A percentile compares a stretch with the other conserved stretches of the same genome.
phyloP scores from a whole-genome alignment of 2,797 vertebrate genomes.

The Petrocephalus schoutedeni region DNA sequence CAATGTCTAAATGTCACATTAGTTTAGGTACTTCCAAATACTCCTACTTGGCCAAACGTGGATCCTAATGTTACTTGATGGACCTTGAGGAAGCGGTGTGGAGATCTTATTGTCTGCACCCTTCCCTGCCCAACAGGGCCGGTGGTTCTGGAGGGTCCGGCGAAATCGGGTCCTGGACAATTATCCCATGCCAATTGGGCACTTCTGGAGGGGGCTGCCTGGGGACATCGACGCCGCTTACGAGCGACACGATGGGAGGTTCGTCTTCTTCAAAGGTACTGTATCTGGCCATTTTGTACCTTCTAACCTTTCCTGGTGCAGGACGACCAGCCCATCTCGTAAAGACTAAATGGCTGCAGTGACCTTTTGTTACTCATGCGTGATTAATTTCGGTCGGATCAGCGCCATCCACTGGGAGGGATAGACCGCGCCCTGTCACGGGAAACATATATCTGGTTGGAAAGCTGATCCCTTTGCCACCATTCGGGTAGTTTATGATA shows the following conservation, averaged over 20 bases:
- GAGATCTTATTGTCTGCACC: neutral
- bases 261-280: conserved; percentile 94
- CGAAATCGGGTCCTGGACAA: conserved; percentile 91
- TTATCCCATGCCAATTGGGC: conserved; percentile 92
- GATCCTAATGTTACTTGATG: neutral
- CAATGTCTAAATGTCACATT: neutral
- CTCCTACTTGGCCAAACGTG: neutral
- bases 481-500: neutral
- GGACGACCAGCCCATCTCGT: neutral
- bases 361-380: neutral
- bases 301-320: neutral
- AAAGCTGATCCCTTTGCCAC: neutral
- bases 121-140: conserved; percentile 63
- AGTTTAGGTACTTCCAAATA: neutral
- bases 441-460: neutral
- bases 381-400: neutral
- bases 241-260: conserved; percentile 84
- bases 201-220: conserved; percentile 93
- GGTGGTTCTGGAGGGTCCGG: conserved; percentile 95
- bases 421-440: neutral
- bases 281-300: neutral
- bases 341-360: neutral
- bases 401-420: neutral
- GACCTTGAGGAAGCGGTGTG: neutral
- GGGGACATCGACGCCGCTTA: conserved; percentile 88